phyloP scores from a whole-genome alignment of 1,140 invertebrate species.

The Ceratosolen solmsi region DNA sequence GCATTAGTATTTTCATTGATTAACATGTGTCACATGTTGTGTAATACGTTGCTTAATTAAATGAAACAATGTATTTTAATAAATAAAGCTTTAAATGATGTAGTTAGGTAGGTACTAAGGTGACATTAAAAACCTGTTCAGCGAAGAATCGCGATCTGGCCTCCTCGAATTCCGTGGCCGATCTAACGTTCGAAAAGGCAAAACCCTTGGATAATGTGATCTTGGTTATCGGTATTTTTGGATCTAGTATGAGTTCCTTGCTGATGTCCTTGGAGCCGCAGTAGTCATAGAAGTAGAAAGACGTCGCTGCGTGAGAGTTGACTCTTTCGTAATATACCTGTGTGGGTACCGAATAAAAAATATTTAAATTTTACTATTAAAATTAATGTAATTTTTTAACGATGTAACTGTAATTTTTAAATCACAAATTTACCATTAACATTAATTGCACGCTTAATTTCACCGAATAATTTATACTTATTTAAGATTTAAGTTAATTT shows the following conservation, averaged over 20 bases:
- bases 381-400: too few relatives aligned
- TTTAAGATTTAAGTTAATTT: too few relatives aligned
- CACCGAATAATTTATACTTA: too few relatives aligned
- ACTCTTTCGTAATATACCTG: constrained; percentile 90
- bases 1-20: too few relatives aligned
- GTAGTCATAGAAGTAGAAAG: constrained; percentile 84
- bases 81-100: background rate
- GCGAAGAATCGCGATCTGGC: constrained; percentile 87
- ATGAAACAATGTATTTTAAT: too few relatives aligned
- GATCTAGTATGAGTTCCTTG: constrained; percentile 79
- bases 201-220: constrained; percentile 87
- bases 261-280: constrained; percentile 89
- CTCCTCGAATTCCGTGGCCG: constrained; percentile 88
- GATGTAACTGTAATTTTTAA: too few relatives aligned
- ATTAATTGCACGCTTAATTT: too few relatives aligned
- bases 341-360: background rate
- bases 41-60: too few relatives aligned
- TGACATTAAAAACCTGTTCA: constrained; percentile 72
- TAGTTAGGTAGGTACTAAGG: too few relatives aligned
- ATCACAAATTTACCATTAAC: too few relatives aligned
- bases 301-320: constrained; percentile 85
- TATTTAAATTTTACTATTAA: background rate
- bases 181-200: constrained; percentile 85
- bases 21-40: too few relatives aligned
- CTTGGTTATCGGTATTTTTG: constrained; percentile 83